Conservation (phyloP, 2,888 invertebrate species). For the Ceramica pisi region DNA sequence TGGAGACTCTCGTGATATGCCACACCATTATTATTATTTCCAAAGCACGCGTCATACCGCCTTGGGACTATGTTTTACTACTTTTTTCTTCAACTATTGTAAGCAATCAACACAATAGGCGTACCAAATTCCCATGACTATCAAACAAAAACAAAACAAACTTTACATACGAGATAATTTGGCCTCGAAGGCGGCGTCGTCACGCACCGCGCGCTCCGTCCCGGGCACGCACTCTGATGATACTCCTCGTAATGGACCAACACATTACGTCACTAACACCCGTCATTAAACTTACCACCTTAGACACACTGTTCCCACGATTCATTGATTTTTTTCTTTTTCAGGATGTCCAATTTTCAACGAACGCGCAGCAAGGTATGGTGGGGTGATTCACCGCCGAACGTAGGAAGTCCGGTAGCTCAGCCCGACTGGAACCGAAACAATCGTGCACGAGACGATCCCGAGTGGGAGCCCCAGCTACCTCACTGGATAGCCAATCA, state of each 20-base stretch:
- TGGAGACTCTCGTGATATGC: conserved; percentile 70
- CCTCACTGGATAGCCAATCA: conserved; percentile 89
- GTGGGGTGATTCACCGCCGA: conserved; percentile 91
- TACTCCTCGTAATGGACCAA: conserved; percentile 82
- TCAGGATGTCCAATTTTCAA: conserved; percentile 92
- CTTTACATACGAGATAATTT: conserved; percentile 77
- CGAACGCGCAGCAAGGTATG: conserved; percentile 93
- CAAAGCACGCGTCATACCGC: conserved; percentile 59
- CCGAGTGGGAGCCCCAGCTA: conserved; percentile 88
- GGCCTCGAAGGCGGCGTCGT: conserved; percentile 76
- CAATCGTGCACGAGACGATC: conserved; percentile 78
- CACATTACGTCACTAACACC: conserved; percentile 85
- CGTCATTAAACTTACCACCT: conserved; percentile 81
- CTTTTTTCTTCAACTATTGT: conserved; percentile 70
- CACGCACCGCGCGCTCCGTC: conserved; percentile 76
- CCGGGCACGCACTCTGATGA: conserved; percentile 76
- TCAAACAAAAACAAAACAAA: conserved; percentile 76
- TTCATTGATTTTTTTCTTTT: conserved; percentile 79
- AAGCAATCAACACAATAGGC: conserved; percentile 73
- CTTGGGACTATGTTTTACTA: conserved; percentile 62
- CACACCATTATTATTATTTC: conserved; percentile 75
- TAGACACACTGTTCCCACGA: conserved; percentile 84
- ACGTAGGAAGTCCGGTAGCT: conserved; percentile 85
- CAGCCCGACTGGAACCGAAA: conserved; percentile 79
- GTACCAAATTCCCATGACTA: conserved; percentile 80